phyloP scores from a whole-genome alignment of 2,113 vertebrate species.

The Eubucco bourcierii region DNA sequence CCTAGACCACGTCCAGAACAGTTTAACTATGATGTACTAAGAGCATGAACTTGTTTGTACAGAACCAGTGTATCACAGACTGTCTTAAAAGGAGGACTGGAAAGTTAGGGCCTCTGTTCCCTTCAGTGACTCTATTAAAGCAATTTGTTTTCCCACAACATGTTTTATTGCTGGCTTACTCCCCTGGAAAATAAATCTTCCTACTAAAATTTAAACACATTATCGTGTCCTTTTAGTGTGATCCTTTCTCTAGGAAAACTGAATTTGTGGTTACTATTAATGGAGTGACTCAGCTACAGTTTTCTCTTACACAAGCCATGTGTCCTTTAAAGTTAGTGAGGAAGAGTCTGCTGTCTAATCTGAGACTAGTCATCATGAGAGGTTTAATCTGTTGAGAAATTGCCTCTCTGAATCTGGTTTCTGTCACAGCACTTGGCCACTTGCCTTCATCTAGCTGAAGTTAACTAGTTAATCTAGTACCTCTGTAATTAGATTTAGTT shows the following conservation, averaged over 20 bases:
- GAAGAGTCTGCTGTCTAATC: background rate
- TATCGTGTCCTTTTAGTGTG: background rate
- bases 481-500: conserved; percentile 15
- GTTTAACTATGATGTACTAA: background rate
- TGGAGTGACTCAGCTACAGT: background rate
- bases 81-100: background rate
- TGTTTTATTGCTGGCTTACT: background rate
- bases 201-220: background rate
- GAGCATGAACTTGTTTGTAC: background rate
- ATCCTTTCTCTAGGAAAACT: background rate
- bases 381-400: background rate
- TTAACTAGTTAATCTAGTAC: background rate
- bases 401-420: background rate
- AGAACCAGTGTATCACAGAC: background rate
- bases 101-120: background rate
- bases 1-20: background rate
- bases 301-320: background rate
- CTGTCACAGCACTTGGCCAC: background rate
- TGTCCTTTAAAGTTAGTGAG: background rate
- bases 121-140: background rate
- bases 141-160: background rate
- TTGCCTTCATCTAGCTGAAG: background rate
- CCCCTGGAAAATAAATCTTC: background rate
- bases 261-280: background rate
- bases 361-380: background rate